Conservation (phyloP, 2,888 invertebrate species). For the Disparrhopalites patrizii region DNA sequence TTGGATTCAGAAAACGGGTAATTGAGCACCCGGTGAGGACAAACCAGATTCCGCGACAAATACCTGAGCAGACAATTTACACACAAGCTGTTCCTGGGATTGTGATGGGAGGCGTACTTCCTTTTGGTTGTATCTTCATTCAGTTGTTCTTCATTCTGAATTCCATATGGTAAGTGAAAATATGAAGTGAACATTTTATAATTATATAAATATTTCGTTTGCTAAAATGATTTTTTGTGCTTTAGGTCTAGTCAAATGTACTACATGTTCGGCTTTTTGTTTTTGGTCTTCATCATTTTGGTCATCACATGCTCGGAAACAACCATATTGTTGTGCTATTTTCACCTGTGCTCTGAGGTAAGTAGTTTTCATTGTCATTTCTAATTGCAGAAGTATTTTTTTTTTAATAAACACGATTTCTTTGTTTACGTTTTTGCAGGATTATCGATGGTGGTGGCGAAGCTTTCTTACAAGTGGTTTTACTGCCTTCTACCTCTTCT, state of each 20-base stretch:
- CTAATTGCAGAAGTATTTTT: background rate
- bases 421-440: conserved; percentile 55
- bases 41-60: conserved; percentile 97
- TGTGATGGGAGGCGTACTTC: conserved; percentile 96
- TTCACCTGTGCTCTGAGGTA: conserved; percentile 97
- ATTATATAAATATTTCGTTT: background rate
- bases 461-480: conserved; percentile 96
- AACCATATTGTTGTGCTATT: conserved; percentile 96
- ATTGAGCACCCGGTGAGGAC: conserved; percentile 97
- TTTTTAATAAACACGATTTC: background rate
- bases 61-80: conserved; percentile 98
- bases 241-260: conserved; percentile 84
- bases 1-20: conserved; percentile 87
- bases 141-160: conserved; percentile 98
- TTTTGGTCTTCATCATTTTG: conserved; percentile 94
- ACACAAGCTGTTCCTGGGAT: conserved; percentile 93
- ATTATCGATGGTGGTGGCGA: conserved; percentile 99
- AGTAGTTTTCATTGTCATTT: background rate
- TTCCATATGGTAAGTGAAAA: conserved; percentile 82
- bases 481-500: conserved; percentile 91
- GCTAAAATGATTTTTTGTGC: conserved; percentile 40
- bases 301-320: conserved; percentile 98
- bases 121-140: conserved; percentile 98
- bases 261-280: conserved; percentile 99
- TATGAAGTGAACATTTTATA: background rate